Evolutionary conservation across 2,113 vertebrate species (phyloP).

Genomic region (Psephotus haematonotus): DNA sequence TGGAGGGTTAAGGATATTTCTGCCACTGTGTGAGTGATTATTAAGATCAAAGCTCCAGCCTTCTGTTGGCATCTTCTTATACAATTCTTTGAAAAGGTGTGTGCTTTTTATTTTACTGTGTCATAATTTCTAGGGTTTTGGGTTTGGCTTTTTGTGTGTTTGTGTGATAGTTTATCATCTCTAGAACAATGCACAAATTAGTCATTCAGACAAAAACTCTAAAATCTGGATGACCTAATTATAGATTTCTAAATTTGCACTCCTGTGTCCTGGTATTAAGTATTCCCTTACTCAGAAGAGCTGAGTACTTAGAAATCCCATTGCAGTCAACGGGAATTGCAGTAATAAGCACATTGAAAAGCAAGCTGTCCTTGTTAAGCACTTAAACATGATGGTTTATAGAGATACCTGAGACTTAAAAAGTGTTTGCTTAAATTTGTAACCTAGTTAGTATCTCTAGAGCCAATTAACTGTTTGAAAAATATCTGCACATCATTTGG

Average conservation of each 20-base stretch:
- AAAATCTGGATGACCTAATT: slow-evolving; percentile 24
- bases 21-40: background rate
- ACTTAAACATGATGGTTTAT: background rate
- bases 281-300: slow-evolving; percentile 34
- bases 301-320: slow-evolving; percentile 43
- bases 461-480: background rate
- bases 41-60: slow-evolving; percentile 5
- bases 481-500: background rate
- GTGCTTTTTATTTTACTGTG: background rate
- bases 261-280: slow-evolving; percentile 1
- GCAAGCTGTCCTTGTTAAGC: slow-evolving; percentile 1
- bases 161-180: background rate
- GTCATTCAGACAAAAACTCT: background rate
- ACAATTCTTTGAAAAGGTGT: background rate
- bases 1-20: background rate
- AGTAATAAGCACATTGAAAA: slow-evolving; percentile 40
- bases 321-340: slow-evolving; percentile 8
- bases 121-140: background rate
- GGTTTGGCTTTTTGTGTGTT: background rate
- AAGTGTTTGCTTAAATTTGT: slow-evolving; percentile 17
- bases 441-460: slow-evolving; percentile 11
- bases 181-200: background rate
- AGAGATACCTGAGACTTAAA: background rate
- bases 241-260: background rate
- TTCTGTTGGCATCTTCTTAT: background rate